phyloP scores from a whole-genome alignment of 1,140 invertebrate species.

The Lepidurus couesii region DNA sequence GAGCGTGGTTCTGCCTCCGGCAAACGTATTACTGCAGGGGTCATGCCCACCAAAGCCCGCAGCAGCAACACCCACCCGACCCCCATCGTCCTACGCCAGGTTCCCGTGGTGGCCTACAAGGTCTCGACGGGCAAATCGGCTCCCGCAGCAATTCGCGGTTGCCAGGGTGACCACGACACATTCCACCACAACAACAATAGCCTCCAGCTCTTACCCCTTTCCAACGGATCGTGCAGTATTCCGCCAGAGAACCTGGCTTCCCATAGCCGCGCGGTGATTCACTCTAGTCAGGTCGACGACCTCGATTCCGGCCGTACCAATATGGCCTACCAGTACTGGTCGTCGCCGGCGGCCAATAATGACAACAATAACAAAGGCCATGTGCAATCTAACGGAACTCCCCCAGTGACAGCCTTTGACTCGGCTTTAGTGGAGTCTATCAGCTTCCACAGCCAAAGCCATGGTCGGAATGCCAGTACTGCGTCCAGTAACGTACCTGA shows the following conservation, averaged over 20 bases:
- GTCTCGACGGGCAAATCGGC: neutral
- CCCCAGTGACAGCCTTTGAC: neutral
- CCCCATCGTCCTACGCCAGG: neutral
- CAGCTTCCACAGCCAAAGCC: neutral
- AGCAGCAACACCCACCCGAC: neutral
- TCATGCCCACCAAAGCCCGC: neutral
- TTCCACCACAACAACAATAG: slow-evolving; percentile 15
- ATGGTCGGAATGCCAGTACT: neutral
- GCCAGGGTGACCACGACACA: neutral
- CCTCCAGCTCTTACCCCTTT: neutral
- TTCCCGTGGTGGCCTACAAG: neutral
- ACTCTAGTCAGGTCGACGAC: neutral
- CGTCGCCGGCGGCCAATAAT: neutral
- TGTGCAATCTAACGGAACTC: slow-evolving; percentile 13
- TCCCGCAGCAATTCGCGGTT: slow-evolving; percentile 7
- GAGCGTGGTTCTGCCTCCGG: neutral
- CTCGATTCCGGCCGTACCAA: neutral
- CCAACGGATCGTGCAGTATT: slow-evolving; percentile 15
- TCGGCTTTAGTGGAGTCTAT: neutral
- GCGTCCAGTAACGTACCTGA: slow-evolving; percentile 2
- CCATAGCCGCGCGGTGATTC: neutral
- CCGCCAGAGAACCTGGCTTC: neutral
- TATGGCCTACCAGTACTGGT: slow-evolving; percentile 4
- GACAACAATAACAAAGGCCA: slow-evolving; percentile 17
- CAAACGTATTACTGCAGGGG: neutral